Base-by-base conservation (phyloP, 2,888 invertebrate genomes). In the Yponomeuta evonymella region DNA sequence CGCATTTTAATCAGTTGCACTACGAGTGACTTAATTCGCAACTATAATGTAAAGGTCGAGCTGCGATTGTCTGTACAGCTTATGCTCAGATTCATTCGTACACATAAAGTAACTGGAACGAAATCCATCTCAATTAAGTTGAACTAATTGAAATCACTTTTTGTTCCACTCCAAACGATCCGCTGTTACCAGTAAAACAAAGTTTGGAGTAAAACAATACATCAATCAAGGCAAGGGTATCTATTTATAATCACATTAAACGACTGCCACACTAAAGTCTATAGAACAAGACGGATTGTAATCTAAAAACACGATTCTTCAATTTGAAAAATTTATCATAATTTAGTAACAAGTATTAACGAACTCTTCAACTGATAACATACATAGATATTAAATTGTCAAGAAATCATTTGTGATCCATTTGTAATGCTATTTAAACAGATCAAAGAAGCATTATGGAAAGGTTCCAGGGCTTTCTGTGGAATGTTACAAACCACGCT, bases 201-300 rank as follows among this genome's bases (percentile, higher is more conserved):
- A 84, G 80, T 80, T 78, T 77, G 76, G 75, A 78, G 80, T 81
- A 77, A 75, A 79, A 81, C 81, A 81, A 84, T 85, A 82, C 88
- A 91, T 91, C 89, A 90, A 90, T 90, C 90, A 90, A 85, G 83
- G 81, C 83, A 83, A 81, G 83, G 83, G 86, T 87, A 87, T 84
- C 88, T 89, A 90, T 84, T 91, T 90, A 88, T 88, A 90, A 88
- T 80, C 74, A 82, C 84, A 90, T 90, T 89, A 89, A 81, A 79
- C 77, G 72, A 78, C 79, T 79, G 77, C 43, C 43, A 43, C 9
- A 43, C 43, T 43, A 43, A 43, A 15, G 15, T 15, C 12, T 15
- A 15, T 15, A 30, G 30, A 64, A 64, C 23, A 64, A 64, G 29
- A 23, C 43, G 43, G 43, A 43, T 43, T 43, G 43, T 43, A 43